Percentiles rank a stretch among this genome's conserved stretches.
These are phyloP conservation scores for Hirundo rustica DNA, from an alignment of 2,797 vertebrate species.

Conservation along the genomic window DNA sequence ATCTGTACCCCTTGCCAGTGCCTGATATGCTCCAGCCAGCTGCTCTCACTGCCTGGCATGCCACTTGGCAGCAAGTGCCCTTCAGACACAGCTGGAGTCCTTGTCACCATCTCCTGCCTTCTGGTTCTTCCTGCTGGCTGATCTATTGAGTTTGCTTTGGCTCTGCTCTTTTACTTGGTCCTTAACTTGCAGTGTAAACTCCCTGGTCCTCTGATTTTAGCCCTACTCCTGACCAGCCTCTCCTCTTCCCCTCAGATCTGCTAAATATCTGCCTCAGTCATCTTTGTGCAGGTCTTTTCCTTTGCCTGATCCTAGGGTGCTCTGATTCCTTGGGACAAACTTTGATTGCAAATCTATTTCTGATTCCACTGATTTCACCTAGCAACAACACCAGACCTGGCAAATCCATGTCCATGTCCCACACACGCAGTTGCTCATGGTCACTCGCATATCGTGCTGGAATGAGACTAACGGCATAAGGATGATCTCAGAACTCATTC, in stretches of 20 bases:
- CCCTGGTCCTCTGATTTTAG: background rate
- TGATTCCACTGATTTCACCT: background rate
- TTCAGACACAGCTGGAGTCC: background rate
- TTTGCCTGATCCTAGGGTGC: background rate
- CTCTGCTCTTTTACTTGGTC: background rate
- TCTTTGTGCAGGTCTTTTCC: background rate
- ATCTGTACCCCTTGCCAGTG: background rate
- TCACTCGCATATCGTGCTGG: fast-evolving
- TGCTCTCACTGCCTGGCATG: background rate
- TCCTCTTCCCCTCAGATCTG: background rate
- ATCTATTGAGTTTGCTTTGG: background rate
- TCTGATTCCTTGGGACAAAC: background rate
- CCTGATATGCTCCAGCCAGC: background rate
- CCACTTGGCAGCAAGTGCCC: background rate
- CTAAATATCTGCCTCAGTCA: background rate
- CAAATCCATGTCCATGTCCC: background rate
- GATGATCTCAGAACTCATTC: background rate
- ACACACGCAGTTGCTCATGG: background rate
- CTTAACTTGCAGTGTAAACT: background rate
- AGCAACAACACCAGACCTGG: background rate
- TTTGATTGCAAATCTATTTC: background rate
- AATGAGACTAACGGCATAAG: background rate
- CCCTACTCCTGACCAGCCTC: background rate
- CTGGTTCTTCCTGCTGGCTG: background rate
- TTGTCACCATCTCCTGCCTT: background rate